These are phyloP conservation scores for Falco peregrinus DNA, from an alignment of 2,797 vertebrate species.

Conservation along the genomic window DNA sequence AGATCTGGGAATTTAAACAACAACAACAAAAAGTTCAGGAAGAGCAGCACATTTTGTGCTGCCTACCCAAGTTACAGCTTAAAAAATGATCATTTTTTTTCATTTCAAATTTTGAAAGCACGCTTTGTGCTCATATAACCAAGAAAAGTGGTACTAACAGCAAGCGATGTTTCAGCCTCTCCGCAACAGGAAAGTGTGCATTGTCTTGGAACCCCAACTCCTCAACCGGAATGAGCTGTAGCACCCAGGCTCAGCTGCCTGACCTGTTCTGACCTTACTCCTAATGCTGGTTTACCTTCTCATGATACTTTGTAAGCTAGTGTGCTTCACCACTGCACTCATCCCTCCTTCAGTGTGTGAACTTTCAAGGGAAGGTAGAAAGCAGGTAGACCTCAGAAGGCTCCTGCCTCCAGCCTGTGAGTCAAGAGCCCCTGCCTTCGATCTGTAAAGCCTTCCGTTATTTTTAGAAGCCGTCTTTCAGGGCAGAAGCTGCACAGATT, in stretches of 20 bases:
- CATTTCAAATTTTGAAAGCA: neutral
- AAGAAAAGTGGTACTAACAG: neutral
- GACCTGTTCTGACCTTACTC: neutral
- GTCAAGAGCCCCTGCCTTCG: neutral
- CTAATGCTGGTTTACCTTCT: neutral
- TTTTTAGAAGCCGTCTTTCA: neutral
- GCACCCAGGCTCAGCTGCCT: neutral
- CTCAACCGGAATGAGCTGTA: neutral
- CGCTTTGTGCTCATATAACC: neutral
- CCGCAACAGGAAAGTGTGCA: neutral
- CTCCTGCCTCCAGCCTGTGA: neutral
- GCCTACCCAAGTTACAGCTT: neutral
- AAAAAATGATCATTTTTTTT: neutral
- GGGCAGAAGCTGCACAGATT: neutral
- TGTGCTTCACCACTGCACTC: neutral
- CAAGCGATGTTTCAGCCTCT: neutral
- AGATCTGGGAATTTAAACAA: conserved; percentile 58
- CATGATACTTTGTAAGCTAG: neutral
- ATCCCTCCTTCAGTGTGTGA: neutral
- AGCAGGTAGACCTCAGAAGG: neutral
- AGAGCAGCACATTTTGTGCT: neutral
- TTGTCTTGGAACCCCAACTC: neutral
- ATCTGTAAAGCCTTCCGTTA: neutral
- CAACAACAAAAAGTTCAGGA: neutral
- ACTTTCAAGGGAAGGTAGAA: neutral